Base-by-base conservation (phyloP, 30 jellyfish, hydroid and myxozoan species). In the Aurelia aurita complex sp. Pacific region DNA sequence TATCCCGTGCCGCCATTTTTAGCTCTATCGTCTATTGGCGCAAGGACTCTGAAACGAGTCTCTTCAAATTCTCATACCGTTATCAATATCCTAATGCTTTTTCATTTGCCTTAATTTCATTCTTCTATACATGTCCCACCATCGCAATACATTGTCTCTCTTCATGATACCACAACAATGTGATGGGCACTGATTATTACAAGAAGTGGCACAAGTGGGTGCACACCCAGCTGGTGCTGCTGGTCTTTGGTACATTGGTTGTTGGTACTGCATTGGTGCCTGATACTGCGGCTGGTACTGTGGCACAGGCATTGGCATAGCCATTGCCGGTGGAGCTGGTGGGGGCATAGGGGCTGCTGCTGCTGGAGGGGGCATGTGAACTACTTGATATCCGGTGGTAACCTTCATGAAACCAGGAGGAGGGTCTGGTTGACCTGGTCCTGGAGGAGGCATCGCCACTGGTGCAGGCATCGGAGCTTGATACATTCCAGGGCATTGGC, bases 151-250 rank as follows among this genome's bases (percentile, higher is more conserved):
- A 61, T 61, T 73, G 76, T 91, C 88, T 34, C 97, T 94, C 73
- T 96, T 87, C 89, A 88, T 92, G 19, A 92, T 77, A 15, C 95
- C 95, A 77, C 98, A 92, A 67, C 98, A 92, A 16, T 85, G 94
- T 50, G 98, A 14, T 65, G 97, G 97, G 36, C 97, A 88, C 63
- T 40, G 67, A 33, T 54, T 67, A 34, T 85, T 73, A 63, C 97
- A 88, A 34, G 62, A 18, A 2, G 85, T 80, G 70, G 91, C 92
- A 64, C 97, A 88, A 29, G 89, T 64, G 3, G 88, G 89, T 12
- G 92, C 87, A 34, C 97, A 88, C 12, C 93, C 93, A 16, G 53
- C 35, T 14, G 71, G 72, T 11, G 36, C 36, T 17, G 70, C 70
- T 64, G 36, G 62, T 73, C 53, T 74, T 8, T 82, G 80, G 32